phyloP scores from a whole-genome alignment of 2,113 vertebrate species.

The Chionodraco myersi region DNA sequence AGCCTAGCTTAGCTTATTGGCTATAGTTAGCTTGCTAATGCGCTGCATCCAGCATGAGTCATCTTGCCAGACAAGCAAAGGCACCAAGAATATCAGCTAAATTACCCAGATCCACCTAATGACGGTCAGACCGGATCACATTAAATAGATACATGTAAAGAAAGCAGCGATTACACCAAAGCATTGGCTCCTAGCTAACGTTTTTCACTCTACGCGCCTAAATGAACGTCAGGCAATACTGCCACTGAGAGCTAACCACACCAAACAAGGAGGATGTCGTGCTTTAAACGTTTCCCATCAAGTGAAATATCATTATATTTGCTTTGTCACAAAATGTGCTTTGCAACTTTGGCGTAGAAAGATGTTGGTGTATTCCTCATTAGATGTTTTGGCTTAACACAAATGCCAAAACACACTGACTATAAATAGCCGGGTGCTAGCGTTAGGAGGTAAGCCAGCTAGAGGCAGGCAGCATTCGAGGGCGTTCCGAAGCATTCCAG shows the following conservation, averaged over 20 bases:
- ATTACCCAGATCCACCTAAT: accelerated
- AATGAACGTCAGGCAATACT: slow-evolving; percentile 42
- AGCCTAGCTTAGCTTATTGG: slow-evolving; percentile 41
- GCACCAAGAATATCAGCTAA: not conserved
- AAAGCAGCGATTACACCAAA: not conserved
- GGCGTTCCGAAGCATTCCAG: slow-evolving; percentile 71
- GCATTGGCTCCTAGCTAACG: slow-evolving; percentile 8
- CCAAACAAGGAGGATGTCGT: not conserved
- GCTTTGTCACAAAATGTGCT: accelerated
- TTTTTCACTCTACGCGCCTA: slow-evolving; percentile 70
- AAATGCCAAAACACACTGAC: slow-evolving; percentile 34
- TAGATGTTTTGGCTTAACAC: slow-evolving; percentile 4
- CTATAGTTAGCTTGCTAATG: slow-evolving; percentile 69
- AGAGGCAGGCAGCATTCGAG: slow-evolving; percentile 45
- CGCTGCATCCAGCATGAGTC: slow-evolving; percentile 70
- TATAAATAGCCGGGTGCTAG: slow-evolving; percentile 74
- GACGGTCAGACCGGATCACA: accelerated
- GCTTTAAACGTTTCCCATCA: not conserved
- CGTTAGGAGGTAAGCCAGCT: slow-evolving; percentile 48
- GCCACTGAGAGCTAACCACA: slow-evolving; percentile 35
- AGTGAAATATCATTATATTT: accelerated
- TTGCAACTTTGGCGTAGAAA: not conserved
- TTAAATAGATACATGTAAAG: accelerated
- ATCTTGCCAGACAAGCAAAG: slow-evolving; percentile 44
- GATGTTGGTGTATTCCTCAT: not conserved